Percentiles rank a stretch among this genome's conserved stretches.
These are phyloP conservation scores for Trachelipus rathkii DNA, from an alignment of 1,140 invertebrate genomes.

Conservation along the genomic window DNA sequence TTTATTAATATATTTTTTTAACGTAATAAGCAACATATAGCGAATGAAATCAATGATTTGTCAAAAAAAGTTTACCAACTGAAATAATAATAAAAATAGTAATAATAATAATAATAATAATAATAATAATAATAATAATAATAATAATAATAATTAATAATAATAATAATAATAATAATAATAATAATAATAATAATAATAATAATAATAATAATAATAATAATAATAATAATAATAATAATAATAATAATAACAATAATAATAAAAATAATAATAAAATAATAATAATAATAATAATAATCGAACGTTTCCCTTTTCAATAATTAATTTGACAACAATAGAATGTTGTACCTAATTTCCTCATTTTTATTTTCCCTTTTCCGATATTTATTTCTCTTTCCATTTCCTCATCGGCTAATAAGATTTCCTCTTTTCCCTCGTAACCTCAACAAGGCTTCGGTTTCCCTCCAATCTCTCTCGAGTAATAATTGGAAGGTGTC, in stretches of 20 bases:
- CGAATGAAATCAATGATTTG: no score
- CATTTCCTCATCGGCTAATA: background rate
- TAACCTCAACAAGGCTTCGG: background rate
- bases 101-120: no score
- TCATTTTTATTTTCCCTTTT: background rate
- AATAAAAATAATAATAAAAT: no score
- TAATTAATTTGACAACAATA: background rate
- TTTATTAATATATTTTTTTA: no score
- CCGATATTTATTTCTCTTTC: conserved; percentile 4
- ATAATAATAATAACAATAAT: background rate
- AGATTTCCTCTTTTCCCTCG: background rate
- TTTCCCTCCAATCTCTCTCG: background rate
- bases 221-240: conserved; percentile 4
- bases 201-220: background rate
- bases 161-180: background rate
- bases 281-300: no score
- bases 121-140: no score
- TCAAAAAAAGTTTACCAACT: no score
- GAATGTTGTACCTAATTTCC: background rate
- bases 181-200: background rate
- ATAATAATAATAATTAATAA: no score
- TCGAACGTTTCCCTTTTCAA: no score
- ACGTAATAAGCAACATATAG: no score
- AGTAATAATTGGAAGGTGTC: conserved; percentile 1
- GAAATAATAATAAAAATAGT: no score